Conservation (phyloP, 2,888 invertebrate genomes). For the Brenthis daphne region DNA sequence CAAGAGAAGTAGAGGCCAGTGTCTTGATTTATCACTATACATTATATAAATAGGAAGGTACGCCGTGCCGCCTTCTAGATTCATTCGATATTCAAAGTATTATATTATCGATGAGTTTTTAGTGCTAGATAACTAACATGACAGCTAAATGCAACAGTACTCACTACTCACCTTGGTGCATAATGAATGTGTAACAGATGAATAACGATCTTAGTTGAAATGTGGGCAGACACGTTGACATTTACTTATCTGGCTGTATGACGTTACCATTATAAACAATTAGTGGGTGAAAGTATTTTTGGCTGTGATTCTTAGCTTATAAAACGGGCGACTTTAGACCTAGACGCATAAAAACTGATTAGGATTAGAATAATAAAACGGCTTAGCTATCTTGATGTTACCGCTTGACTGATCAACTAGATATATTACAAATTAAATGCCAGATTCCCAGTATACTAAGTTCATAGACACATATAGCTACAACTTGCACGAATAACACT, state of each 20-base stretch:
- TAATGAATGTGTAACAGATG: conserved; percentile 47
- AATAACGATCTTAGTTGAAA: conserved; percentile 61
- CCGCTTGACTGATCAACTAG: conserved; percentile 75
- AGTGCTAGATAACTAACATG: conserved; percentile 60
- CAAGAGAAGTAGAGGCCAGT: conserved; percentile 38
- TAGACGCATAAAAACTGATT: conserved; percentile 72
- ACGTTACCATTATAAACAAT: conserved; percentile 68
- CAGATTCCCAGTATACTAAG: conserved; percentile 76
- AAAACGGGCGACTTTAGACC: conserved; percentile 57
- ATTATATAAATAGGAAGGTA: conserved; percentile 38
- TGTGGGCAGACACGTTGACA: conserved; percentile 71
- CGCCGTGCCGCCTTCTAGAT: conserved; percentile 36
- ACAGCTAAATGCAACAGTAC: conserved; percentile 58
- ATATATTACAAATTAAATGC: conserved; percentile 75
- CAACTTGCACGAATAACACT: conserved; percentile 35
- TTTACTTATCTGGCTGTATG: conserved; percentile 65
- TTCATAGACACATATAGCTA: conserved; percentile 44
- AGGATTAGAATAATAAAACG: conserved; percentile 77
- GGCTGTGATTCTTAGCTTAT: conserved; percentile 55
- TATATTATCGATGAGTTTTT: conserved; percentile 45
- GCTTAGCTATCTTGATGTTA: conserved; percentile 77
- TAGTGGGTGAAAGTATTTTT: conserved; percentile 70
- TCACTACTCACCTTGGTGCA: conserved; percentile 46
- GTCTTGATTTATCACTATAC: conserved; percentile 36
- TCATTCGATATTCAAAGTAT: conserved; percentile 39